Evolutionary conservation across 2,113 vertebrate genomes (phyloP).

Genomic region (Columba livia): DNA sequence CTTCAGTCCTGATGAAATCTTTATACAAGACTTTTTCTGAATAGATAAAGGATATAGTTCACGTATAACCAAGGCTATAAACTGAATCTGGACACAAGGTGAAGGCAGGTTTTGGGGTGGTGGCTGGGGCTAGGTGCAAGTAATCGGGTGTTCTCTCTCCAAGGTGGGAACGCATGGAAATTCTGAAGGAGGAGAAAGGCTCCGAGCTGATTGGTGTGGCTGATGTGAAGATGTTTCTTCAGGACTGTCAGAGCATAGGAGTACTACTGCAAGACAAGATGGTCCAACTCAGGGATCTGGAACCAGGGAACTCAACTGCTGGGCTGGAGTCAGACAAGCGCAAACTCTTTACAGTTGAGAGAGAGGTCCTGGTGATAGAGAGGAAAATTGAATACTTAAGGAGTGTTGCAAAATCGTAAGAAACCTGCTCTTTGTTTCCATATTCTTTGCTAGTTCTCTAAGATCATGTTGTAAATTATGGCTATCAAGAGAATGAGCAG

Average conservation of each 20-base stretch:
- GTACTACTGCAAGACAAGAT: constrained; percentile 77
- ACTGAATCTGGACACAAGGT: not conserved
- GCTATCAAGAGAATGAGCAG: not conserved
- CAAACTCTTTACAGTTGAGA: constrained; percentile 68
- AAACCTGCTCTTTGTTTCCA: not conserved
- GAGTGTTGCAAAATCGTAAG: constrained; percentile 81
- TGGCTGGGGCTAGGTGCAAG: not conserved
- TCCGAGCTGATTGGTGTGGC: constrained; percentile 77
- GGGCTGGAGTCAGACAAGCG: constrained; percentile 64
- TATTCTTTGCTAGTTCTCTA: not conserved
- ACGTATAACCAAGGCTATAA: not conserved
- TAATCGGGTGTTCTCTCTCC: not conserved
- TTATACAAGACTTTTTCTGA: not conserved
- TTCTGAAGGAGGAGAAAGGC: constrained; percentile 84
- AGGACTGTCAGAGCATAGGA: constrained; percentile 78
- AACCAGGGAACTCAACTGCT: constrained; percentile 58
- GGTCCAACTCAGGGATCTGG: constrained; percentile 57
- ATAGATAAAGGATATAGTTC: not conserved
- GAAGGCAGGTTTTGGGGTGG: not conserved
- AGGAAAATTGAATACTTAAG: constrained; percentile 82
- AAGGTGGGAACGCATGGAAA: constrained; percentile 85
- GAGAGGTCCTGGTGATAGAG: constrained; percentile 80
- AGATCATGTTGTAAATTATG: not conserved
- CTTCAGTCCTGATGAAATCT: not conserved
- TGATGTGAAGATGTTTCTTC: constrained; percentile 79